Evolutionary conservation across 2,797 vertebrate genomes (phyloP).

Genomic region (Urosaurus nigricauda): DNA sequence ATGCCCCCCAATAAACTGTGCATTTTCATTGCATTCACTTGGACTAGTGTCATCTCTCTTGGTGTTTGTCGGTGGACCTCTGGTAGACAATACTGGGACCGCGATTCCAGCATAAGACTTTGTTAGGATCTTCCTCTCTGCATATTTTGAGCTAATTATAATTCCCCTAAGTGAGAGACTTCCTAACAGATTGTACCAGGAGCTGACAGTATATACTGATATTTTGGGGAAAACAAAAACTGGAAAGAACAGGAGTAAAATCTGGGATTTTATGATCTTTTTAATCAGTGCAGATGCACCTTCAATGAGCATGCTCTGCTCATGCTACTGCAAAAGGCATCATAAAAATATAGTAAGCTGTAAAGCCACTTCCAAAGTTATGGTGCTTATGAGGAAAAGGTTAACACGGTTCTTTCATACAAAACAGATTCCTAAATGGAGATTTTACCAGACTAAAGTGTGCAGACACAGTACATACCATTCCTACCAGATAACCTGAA

Average conservation of each 20-base stretch:
- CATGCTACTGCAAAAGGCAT: neutral
- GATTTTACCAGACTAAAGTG: conserved; percentile 2
- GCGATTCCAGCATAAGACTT: too few relatives aligned
- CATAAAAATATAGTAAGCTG: neutral
- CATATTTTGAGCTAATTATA: too few relatives aligned
- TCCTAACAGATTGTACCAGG: neutral
- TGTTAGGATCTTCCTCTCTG: too few relatives aligned
- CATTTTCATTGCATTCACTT: too few relatives aligned
- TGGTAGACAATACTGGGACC: too few relatives aligned
- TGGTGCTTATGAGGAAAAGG: neutral
- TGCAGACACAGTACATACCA: neutral
- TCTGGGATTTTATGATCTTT: too few relatives aligned
- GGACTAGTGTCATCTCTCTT: too few relatives aligned
- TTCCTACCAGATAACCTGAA: conserved; percentile 27
- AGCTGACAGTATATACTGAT: too few relatives aligned
- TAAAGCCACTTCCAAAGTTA: conserved; percentile 4
- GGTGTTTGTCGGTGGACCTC: too few relatives aligned
- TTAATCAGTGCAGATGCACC: neutral
- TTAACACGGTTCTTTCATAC: neutral
- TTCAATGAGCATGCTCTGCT: conserved; percentile 6
- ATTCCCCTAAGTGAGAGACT: too few relatives aligned
- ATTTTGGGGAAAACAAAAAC: neutral
- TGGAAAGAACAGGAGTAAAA: too few relatives aligned
- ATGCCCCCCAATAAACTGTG: too few relatives aligned
- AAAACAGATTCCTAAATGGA: conserved; percentile 23